phyloP scores from a whole-genome alignment of 2,888 invertebrate genomes.

The Eledona agricola region DNA sequence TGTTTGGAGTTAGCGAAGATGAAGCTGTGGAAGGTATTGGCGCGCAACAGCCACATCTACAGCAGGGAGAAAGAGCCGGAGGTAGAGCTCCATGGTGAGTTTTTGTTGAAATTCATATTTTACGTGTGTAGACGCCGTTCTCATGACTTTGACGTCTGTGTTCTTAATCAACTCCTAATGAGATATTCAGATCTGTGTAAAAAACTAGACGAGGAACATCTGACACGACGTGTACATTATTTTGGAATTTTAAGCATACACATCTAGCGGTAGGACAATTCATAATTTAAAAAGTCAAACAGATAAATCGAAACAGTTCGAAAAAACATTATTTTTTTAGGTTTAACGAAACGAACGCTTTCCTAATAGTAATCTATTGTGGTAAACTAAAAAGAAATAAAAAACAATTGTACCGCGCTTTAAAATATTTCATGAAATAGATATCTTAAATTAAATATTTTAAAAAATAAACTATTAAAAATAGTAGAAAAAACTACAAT shows the following conservation, averaged over 20 bases:
- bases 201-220: constrained; percentile 19
- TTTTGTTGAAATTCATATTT: constrained; percentile 1
- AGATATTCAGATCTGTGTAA: constrained; percentile 35
- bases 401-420: no score
- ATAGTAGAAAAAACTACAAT: no score
- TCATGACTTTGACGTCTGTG: constrained; percentile 33
- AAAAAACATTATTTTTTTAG: no score
- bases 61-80: constrained; percentile 46
- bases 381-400: no score
- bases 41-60: constrained; percentile 61
- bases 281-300: no score
- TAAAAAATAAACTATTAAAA: no score
- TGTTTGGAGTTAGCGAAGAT: constrained; percentile 42
- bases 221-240: constrained; percentile 21
- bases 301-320: no score
- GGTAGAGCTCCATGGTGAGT: constrained; percentile 55
- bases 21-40: constrained; percentile 62
- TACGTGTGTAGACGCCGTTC: background rate
- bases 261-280: constrained; percentile 21
- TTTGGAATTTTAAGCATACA: constrained; percentile 3
- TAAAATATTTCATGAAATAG: no score
- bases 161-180: constrained; percentile 42
- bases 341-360: no score
- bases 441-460: no score
- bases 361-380: no score